Base-by-base conservation (phyloP, 2,888 invertebrate genomes). In the Philopedon plagiatum region DNA sequence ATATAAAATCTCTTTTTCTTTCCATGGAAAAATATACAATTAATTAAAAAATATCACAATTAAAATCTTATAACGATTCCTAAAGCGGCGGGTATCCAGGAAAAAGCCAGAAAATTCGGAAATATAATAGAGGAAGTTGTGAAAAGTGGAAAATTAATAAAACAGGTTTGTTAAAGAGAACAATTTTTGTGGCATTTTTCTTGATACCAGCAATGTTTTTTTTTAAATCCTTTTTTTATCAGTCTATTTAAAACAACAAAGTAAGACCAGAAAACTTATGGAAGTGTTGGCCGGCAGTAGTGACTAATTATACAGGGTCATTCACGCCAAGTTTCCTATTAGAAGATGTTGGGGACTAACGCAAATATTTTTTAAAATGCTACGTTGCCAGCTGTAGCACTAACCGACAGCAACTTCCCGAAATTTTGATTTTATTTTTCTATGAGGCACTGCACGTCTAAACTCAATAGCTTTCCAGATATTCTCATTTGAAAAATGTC, bases 11-110 rank as follows among this genome's bases (percentile, higher is more conserved):
- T 67, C 37, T 56, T 62, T 51, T 15, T 39, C 13, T 61, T 46
- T 49, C 19, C 19, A 29, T 69, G 62, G 56, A 69, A 69, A 69
- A 69, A 69, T 69, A 68, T 60, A 61, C 44, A 34, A 63, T 15
- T 46, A 67, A 61, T 62, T 56, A 69, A 69, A 63, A 69, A 69
- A 69, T 69, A 69, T 69, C 69, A 69, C 69, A 69, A 68, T 69
- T 21, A 62, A 68, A 61, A 60, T 62, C 57, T 49, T 67, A 67
- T 49, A 67, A 67, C 57, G 41, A 66, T 51, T 54, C 15, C 21
- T 29, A 29, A 54, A 54, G 32, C 7, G 32, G 18, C 18, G 11
- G 51, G 7, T 15, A 18, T 54, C 15, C 15, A 29, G 51, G 32
- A 54, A 54, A 29, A 54, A 32, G 29, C 51, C 29, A 54, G n/a